These are phyloP conservation scores for Melinopterus prodromus DNA, from an alignment of 2,888 invertebrate genomes.

Conservation along the genomic window DNA sequence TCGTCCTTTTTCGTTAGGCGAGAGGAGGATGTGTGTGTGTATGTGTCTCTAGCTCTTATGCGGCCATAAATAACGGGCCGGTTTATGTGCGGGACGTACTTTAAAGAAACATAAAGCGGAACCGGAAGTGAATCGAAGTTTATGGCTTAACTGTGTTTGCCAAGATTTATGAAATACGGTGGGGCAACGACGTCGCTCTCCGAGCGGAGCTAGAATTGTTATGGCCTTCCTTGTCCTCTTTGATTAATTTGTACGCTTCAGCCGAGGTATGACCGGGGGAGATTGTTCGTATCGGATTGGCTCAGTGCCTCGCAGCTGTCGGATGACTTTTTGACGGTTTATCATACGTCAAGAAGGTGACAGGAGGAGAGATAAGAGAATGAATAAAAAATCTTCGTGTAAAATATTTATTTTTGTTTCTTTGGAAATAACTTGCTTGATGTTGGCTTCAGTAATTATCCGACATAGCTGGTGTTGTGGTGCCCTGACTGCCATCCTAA, in stretches of 20 bases:
- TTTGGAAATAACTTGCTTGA: too few species aligned
- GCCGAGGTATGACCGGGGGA: not conserved
- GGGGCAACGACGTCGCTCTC: not conserved
- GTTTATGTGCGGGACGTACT: conserved; percentile 17
- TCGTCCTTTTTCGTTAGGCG: not conserved
- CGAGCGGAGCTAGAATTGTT: not conserved
- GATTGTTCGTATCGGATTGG: not conserved
- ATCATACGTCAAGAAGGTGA: not conserved
- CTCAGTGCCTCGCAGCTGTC: not conserved
- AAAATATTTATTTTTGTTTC: too few species aligned
- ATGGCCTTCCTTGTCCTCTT: not conserved
- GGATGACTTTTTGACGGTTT: not conserved
- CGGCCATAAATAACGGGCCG: conserved; percentile 16
- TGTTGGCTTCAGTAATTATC: too few species aligned
- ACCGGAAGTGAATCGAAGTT: conserved; percentile 32
- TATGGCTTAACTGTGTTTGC: conserved; percentile 27
- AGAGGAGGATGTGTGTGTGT: not conserved
- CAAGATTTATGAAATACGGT: conserved; percentile 28
- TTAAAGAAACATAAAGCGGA: conserved; percentile 20
- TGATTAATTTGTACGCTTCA: conserved; percentile 17
- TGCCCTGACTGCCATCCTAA: too few species aligned
- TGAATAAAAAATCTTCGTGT: too few species aligned
- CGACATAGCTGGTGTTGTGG: too few species aligned
- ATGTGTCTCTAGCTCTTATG: conserved; percentile 13
- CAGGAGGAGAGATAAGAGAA: too few species aligned